These are phyloP conservation scores for Tonatia bakeri DNA, from an alignment of 2,113 vertebrate genomes.

Conservation along the genomic window DNA sequence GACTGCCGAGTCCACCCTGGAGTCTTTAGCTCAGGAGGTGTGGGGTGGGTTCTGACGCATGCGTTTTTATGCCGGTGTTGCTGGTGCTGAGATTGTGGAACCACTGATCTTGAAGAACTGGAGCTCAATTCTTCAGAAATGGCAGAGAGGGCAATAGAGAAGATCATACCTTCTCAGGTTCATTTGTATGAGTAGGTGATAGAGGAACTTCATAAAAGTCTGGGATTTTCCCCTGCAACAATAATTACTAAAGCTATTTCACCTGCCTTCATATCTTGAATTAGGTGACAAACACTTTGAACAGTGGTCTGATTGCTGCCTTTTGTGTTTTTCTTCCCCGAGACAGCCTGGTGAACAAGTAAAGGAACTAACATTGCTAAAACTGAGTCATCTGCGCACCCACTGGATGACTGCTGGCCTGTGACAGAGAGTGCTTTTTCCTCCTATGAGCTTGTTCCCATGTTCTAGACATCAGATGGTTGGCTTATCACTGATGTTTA, in stretches of 20 bases:
- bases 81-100: neutral
- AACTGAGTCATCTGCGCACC: neutral
- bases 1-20: neutral
- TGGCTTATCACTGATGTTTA: conserved; percentile 40
- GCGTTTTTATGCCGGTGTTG: neutral
- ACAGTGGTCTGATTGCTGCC: neutral
- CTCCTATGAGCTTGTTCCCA: neutral
- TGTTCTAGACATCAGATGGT: neutral
- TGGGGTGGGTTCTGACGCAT: neutral
- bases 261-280: neutral
- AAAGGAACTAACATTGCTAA: neutral
- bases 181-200: neutral
- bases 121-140: neutral
- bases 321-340: neutral
- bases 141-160: neutral
- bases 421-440: conserved; percentile 7
- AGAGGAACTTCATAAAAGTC: neutral
- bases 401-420: conserved; percentile 24
- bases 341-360: neutral
- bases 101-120: neutral
- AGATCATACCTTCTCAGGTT: neutral
- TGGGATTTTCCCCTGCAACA: neutral
- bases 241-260: neutral
- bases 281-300: neutral
- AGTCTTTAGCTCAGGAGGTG: neutral